These are phyloP conservation scores for Propithecus coquereli DNA, from an alignment of 2,113 vertebrate genomes.

Conservation along the genomic window DNA sequence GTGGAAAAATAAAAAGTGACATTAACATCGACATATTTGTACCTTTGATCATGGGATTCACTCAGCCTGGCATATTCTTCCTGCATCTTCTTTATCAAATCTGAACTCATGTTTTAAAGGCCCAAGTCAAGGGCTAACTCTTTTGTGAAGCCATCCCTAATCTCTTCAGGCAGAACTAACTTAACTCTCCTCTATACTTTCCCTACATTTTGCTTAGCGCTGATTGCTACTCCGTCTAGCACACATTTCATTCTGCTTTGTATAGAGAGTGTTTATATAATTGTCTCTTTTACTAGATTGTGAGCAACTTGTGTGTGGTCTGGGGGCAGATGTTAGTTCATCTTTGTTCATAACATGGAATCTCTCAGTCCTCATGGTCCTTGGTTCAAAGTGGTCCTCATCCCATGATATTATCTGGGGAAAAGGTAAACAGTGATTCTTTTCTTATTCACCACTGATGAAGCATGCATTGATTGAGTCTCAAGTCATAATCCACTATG, in stretches of 20 bases:
- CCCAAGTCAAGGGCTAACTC: neutral
- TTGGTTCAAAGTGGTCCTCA: neutral
- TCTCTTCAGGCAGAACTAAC: neutral
- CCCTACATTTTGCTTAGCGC: neutral
- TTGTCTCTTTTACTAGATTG: neutral
- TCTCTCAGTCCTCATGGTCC: neutral
- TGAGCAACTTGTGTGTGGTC: neutral
- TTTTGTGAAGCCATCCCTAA: neutral
- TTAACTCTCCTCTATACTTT: neutral
- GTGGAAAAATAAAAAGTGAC: neutral
- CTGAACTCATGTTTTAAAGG: neutral
- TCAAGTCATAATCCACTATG: neutral
- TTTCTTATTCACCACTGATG: neutral
- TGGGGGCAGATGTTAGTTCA: neutral
- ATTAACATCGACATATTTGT: neutral
- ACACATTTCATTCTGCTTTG: neutral
- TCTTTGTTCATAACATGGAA: neutral
- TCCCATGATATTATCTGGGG: neutral
- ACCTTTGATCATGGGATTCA: neutral
- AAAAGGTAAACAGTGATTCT: neutral
- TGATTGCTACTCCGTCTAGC: neutral
- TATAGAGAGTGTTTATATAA: neutral
- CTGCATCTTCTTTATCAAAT: conserved; percentile 6
- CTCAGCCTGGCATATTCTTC: neutral
- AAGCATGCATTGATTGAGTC: neutral